These are phyloP conservation scores for Pogonocichla stellata DNA, from an alignment of 2,113 vertebrate genomes.

Conservation along the genomic window DNA sequence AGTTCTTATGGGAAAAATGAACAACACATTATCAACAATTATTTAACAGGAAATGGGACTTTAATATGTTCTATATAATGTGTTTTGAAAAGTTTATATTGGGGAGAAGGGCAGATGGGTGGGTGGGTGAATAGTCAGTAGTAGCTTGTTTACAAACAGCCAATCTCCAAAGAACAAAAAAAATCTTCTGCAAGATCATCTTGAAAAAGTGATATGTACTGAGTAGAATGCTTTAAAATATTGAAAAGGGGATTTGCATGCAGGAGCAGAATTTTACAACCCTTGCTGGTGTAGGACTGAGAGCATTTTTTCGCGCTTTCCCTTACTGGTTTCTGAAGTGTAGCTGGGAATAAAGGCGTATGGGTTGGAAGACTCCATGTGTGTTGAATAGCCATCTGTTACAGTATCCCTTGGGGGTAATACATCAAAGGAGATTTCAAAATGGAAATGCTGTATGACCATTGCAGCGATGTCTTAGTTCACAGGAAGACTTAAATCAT, in stretches of 20 bases:
- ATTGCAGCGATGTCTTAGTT: background rate
- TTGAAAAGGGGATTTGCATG: background rate
- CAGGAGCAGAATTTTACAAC: background rate
- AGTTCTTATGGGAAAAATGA: background rate
- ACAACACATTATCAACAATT: background rate
- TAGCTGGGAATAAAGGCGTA: background rate
- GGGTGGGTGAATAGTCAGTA: background rate
- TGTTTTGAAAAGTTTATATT: background rate
- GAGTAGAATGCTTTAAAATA: background rate
- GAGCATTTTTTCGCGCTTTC: background rate
- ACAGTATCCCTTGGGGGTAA: background rate
- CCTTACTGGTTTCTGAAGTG: background rate
- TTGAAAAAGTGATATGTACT: background rate
- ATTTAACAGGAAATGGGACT: background rate
- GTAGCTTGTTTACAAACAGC: background rate
- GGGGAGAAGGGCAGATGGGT: background rate
- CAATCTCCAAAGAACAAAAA: background rate
- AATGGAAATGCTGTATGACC: constrained; percentile 12
- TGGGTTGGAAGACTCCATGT: background rate
- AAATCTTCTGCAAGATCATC: background rate
- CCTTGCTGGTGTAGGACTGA: background rate
- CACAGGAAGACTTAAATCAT: background rate
- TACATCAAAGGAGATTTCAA: background rate
- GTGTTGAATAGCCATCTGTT: constrained; percentile 37
- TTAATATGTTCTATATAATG: background rate